Base-by-base conservation (phyloP, 2,113 vertebrate species). In the Bungarus multicinctus region DNA sequence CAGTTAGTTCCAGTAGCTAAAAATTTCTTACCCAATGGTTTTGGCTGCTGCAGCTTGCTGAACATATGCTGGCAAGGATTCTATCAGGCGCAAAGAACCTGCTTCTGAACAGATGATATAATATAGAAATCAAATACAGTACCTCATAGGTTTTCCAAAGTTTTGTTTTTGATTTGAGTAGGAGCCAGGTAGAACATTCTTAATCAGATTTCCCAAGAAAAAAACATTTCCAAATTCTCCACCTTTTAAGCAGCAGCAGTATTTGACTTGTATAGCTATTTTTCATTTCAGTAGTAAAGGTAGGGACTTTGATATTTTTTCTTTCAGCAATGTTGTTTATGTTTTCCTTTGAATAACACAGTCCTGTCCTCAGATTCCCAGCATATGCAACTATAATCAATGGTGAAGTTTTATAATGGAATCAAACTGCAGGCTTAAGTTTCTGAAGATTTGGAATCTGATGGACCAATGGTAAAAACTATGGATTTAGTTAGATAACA, bases 21-120 rank as follows among this genome's bases (percentile, higher is more conserved):
- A 30, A 27, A 1, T 85, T 34, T 89, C 96, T 93, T 96, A 98
- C 98, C 97, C 93, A 54, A 97, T 96, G 45, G 97, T 92, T 97
- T 98, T 98, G 92, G 98, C 98, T 1, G 98, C 97, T 81, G 98
- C 98, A n/a, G 98, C 98, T 96, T 98, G 98, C 95, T 98, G 98
- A 87, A 98, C 45, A 85, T 97, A 98, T 34, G 90, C 85, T 6
- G 97, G 96, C 50, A 97, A 25, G 1, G 97, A 97, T 11, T 96
- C 93, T 3, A 89, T 96, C 87, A 94, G 93, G 39, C 93, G 93
- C 4, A 93, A 92, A 0, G 85, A 0, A 0, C 88, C 8, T 27
- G 92, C 1, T 1, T 96, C 97, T 98, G 89, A 6, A 4, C 8
- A 57, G 4, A 91, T 53, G 12, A 74, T 90, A 64, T 4, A 74